These are phyloP conservation scores for Drosophila pseudoobscura DNA, from an alignment of 1,140 invertebrate genomes.

Conservation along the genomic window DNA sequence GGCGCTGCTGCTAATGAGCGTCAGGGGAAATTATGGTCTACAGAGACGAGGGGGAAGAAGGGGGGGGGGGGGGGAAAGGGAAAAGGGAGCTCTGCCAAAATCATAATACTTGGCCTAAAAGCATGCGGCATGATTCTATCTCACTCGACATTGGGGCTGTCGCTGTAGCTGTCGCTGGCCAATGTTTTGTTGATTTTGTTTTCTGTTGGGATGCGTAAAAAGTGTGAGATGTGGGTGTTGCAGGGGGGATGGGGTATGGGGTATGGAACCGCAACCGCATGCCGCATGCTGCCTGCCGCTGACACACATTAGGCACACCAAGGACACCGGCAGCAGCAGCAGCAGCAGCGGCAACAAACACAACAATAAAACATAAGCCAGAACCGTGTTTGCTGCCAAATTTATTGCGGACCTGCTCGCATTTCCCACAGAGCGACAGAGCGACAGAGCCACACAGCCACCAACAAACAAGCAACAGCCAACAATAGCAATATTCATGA, in stretches of 20 bases:
- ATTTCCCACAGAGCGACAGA: constrained; percentile 55
- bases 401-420: constrained; percentile 62
- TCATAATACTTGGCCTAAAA: constrained; percentile 65
- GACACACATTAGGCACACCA: constrained; percentile 75
- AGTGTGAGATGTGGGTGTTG: constrained; percentile 31
- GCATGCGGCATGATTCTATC: constrained; percentile 33
- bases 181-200: constrained; percentile 44
- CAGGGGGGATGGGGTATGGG: not conserved
- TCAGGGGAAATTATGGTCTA: constrained; percentile 67
- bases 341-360: constrained; percentile 46
- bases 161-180: constrained; percentile 37
- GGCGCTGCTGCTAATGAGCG: constrained; percentile 60
- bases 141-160: constrained; percentile 9
- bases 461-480: constrained; percentile 18
- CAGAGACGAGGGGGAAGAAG: constrained; percentile 4
- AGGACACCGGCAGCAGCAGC: constrained; percentile 58
- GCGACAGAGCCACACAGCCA: too few relatives aligned
- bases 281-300: constrained; percentile 40
- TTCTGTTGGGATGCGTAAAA: constrained; percentile 66
- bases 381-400: constrained; percentile 79
- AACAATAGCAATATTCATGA: constrained; percentile 46
- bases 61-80: constrained; percentile 2
- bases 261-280: constrained; percentile 27
- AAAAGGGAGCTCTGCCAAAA: constrained; percentile 55
- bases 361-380: constrained; percentile 61